These are phyloP conservation scores for Sericinus montela DNA, from an alignment of 2,888 invertebrate species.

Conservation along the genomic window DNA sequence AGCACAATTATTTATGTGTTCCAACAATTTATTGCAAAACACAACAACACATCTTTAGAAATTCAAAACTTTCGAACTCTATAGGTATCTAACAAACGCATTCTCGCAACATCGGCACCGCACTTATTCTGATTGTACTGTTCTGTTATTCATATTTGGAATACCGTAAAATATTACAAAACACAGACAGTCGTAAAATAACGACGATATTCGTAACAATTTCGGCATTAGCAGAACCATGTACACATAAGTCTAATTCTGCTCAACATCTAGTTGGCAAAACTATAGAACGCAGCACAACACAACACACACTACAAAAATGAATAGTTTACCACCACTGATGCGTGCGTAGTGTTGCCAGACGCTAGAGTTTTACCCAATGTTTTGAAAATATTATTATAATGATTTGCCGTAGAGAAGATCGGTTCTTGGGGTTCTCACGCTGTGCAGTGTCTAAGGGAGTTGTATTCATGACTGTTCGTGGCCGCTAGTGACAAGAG, in stretches of 20 bases:
- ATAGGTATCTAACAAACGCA: slow-evolving; percentile 48
- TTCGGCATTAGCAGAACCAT: slow-evolving; percentile 38
- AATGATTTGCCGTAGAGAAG: too few species aligned
- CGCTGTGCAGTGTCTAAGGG: too few species aligned
- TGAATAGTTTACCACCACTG: slow-evolving; percentile 59
- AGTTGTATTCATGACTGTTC: too few species aligned
- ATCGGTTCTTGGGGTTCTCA: too few species aligned
- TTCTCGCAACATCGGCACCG: slow-evolving; percentile 47
- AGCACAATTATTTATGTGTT: slow-evolving; percentile 28
- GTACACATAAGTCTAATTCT: slow-evolving; percentile 45
- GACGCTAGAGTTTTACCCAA: slow-evolving; percentile 6
- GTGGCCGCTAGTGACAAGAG: too few species aligned
- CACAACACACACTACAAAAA: slow-evolving; percentile 42
- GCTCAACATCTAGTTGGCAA: slow-evolving; percentile 60
- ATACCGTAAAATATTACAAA: slow-evolving; percentile 24
- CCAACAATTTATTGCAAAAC: slow-evolving; percentile 27
- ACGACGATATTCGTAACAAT: slow-evolving; percentile 36
- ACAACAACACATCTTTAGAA: slow-evolving; percentile 38
- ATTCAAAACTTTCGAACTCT: slow-evolving; percentile 52
- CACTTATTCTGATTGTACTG: too few species aligned
- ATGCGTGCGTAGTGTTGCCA: slow-evolving; percentile 37
- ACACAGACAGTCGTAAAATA: slow-evolving; percentile 27
- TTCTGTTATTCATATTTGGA: slow-evolving; percentile 31
- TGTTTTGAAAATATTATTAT: too few species aligned
- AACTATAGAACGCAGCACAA: slow-evolving; percentile 34